phyloP scores from a whole-genome alignment of 1,140 invertebrate genomes.

The Zaprionus tsacasi region DNA sequence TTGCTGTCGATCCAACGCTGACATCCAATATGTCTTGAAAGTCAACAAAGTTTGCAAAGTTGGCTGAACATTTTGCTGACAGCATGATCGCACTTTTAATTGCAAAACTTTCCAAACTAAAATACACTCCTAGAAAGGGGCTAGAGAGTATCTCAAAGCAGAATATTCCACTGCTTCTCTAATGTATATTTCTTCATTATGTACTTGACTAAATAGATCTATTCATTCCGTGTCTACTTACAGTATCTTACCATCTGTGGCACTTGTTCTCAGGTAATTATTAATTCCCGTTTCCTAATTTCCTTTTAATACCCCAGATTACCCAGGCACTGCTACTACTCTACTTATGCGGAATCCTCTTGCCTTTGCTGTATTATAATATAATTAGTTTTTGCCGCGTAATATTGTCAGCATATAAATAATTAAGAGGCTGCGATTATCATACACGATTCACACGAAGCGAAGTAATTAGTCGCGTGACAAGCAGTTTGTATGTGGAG shows the following conservation, averaged over 20 bases:
- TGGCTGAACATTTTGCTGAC: not conserved
- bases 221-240: not conserved
- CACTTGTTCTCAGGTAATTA: not conserved
- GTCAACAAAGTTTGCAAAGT: not conserved
- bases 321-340: not conserved
- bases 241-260: not conserved
- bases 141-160: not conserved
- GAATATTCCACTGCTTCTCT: not conserved
- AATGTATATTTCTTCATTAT: not conserved
- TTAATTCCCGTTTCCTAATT: not conserved
- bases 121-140: not conserved
- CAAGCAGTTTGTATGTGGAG: not conserved
- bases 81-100: not conserved
- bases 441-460: not conserved
- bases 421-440: slow-evolving; percentile 15
- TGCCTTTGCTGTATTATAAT: not conserved
- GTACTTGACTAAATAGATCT: not conserved
- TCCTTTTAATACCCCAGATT: slow-evolving; percentile 1
- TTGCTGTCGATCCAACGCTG: not conserved
- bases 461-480: not conserved
- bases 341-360: not conserved
- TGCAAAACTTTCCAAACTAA: not conserved
- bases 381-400: slow-evolving; percentile 2
- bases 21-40: not conserved
- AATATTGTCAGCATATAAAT: slow-evolving; percentile 22